Conservation (phyloP, 2,888 invertebrate genomes). For the Campoplex capitator region DNA sequence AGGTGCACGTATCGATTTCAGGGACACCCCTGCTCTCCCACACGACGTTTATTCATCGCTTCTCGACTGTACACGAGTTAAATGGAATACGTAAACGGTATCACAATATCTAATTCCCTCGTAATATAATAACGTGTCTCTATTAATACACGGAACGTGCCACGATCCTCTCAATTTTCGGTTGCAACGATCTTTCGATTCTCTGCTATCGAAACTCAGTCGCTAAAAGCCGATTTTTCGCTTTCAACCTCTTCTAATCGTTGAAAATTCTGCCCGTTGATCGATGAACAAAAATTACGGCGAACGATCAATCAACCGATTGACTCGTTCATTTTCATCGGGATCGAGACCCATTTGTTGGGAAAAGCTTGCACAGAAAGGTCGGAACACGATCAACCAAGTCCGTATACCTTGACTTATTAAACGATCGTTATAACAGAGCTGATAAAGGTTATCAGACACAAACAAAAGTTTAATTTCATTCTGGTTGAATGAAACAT, state of each 20-base stretch:
- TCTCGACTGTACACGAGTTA: constrained; percentile 12
- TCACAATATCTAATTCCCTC: not conserved
- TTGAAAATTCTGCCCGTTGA: too few relatives aligned
- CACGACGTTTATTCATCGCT: constrained; percentile 48
- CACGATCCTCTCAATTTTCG: not conserved
- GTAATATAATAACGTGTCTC: not conserved
- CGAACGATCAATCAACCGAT: too few relatives aligned
- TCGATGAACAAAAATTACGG: too few relatives aligned
- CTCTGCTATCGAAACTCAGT: not conserved
- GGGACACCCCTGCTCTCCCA: constrained; percentile 19
- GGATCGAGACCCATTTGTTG: too few relatives aligned
- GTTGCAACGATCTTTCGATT: not conserved
- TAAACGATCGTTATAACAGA: too few relatives aligned
- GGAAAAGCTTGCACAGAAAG: too few relatives aligned
- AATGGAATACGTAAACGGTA: constrained; percentile 8
- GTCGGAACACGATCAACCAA: too few relatives aligned
- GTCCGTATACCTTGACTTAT: too few relatives aligned
- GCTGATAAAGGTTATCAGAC: not conserved
- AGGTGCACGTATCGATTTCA: constrained; percentile 45
- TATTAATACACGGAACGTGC: not conserved
- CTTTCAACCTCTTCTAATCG: too few relatives aligned
- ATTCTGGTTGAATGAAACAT: not conserved
- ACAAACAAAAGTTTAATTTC: not conserved
- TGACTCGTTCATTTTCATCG: too few relatives aligned
- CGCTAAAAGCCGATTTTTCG: not conserved